Base-by-base conservation (phyloP, 1,140 invertebrate species). In the Zaprionus ghesquierei region DNA sequence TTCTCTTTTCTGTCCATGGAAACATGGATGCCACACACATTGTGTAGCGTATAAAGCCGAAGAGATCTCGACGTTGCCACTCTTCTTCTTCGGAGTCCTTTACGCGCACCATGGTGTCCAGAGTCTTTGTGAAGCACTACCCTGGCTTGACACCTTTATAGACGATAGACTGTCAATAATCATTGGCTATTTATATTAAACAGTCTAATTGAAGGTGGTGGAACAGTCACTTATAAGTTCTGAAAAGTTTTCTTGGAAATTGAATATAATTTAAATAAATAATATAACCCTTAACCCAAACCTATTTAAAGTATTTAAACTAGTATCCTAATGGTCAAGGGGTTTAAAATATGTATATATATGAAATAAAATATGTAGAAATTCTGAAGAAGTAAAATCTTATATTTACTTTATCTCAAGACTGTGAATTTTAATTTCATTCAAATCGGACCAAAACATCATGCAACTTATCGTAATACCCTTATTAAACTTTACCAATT, bases 1-100 rank as follows among this genome's bases (percentile, higher is more conserved):
- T 15, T 15, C 5, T 46, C 10, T 0, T 59, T 22, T 20, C 18
- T 51, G 3, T 23, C 33, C 89, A 71, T 0, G 90, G 77, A 90
- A 72, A 80, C 90, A 91, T 91, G 0, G 73, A 68, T 8, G 79
- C 80, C 15, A 85, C 59, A 5, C 72, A 70, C 75, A 91, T 75
- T 9, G 76, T 81, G 15, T 51, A 60, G 2, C 90, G 74, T 15
- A 91, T 75, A 53, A 90, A 91, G 5, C 44, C 53, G 5, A 91
- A 91, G 0, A 91, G 53, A 77, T 91, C 90, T 12, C 60, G 66
- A 18, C 90, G 86, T 49, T 65, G 58, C 5, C 38, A 49, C 0
- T 59, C 15, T 3, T 68, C 27, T 1, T 46, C 53, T 3, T 64
- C 29, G 0, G 64, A 49, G n/a, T 55, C 3, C 27, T 31, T 25